Conservation (phyloP, 2,113 vertebrate genomes). For the Platycercus adscitus region DNA sequence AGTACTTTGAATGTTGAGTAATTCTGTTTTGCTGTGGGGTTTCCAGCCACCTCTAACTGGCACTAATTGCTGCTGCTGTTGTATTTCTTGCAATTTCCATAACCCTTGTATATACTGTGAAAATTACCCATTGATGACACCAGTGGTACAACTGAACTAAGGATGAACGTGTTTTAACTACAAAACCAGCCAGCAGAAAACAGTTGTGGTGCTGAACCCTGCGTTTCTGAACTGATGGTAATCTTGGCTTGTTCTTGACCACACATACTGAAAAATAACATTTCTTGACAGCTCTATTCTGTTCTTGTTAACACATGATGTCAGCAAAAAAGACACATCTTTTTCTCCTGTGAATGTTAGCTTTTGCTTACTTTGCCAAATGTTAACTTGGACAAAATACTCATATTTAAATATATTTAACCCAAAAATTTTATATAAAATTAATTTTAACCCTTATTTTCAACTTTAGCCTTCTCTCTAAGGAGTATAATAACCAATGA, state of each 20-base stretch:
- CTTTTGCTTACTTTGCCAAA: background rate
- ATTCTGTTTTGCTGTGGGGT: background rate
- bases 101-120: background rate
- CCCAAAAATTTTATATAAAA: background rate
- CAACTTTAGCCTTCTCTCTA: background rate
- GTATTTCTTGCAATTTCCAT: background rate
- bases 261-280: background rate
- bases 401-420: background rate
- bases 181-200: background rate
- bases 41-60: background rate
- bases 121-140: background rate
- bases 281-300: background rate
- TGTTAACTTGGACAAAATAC: background rate
- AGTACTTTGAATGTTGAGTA: background rate
- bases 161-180: background rate
- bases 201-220: background rate
- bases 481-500: too few species aligned
- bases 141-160: background rate
- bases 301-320: background rate
- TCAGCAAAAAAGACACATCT: background rate
- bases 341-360: background rate
- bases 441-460: background rate
- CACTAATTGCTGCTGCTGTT: background rate
- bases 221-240: background rate
- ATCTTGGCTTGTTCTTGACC: background rate